Evolutionary conservation across 2,113 vertebrate genomes (phyloP).

Genomic region (Philantomba maxwellii): DNA sequence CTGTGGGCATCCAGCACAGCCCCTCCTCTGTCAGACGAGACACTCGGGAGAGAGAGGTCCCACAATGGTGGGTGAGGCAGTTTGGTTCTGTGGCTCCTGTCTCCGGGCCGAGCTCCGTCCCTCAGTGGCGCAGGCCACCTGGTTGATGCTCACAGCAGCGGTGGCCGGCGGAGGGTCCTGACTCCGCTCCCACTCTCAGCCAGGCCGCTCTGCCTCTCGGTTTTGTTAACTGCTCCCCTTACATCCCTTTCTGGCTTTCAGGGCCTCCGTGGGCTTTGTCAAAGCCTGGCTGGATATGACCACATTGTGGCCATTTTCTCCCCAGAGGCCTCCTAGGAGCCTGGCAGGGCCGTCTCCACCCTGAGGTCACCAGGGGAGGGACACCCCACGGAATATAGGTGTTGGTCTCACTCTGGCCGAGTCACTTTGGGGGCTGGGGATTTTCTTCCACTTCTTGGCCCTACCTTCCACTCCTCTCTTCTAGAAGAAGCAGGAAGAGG

Average conservation of each 20-base stretch:
- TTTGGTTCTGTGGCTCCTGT: neutral
- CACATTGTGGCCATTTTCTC: neutral
- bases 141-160: neutral
- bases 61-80: rapidly evolving
- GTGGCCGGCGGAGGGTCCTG: neutral
- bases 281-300: neutral
- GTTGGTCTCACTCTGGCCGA: neutral
- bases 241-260: neutral
- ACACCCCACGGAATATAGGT: rapidly evolving
- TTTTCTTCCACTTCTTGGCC: neutral
- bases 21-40: neutral
- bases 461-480: neutral
- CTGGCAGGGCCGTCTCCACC: neutral
- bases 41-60: neutral
- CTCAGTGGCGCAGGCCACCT: neutral
- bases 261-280: neutral
- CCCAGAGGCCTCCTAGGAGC: neutral
- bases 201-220: neutral
- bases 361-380: neutral
- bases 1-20: neutral
- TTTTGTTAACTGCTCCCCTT: neutral
- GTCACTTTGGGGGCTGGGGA: neutral
- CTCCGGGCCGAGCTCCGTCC: rapidly evolving
- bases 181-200: neutral
- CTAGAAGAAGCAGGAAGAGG: neutral